Conservation (phyloP, 2,113 vertebrate species). For the Brachionichthys hirsutus region DNA sequence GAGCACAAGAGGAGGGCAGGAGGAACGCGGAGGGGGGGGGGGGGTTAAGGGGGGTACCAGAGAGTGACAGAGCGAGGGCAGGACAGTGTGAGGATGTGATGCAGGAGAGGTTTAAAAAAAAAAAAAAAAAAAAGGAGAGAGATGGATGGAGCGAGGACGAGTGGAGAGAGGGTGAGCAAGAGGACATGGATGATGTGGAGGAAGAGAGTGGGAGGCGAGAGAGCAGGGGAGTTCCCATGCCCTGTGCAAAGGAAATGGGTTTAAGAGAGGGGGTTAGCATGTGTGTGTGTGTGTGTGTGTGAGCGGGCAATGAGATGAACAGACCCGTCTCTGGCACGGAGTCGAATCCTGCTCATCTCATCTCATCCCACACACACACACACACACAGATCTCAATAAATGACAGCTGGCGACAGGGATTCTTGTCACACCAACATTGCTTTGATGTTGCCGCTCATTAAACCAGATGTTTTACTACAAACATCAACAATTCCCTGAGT, state of each 20-base stretch:
- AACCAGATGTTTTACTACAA: constrained; percentile 12
- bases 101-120: constrained; percentile 47
- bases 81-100: constrained; percentile 52
- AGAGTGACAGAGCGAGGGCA: constrained; percentile 53
- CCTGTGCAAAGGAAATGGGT: constrained; percentile 79
- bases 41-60: constrained; percentile 34
- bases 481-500: constrained; percentile 19
- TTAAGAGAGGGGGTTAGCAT: constrained; percentile 68
- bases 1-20: constrained; percentile 30
- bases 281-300: constrained; percentile 29
- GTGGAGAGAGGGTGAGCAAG: constrained; percentile 61
- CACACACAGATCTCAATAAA: constrained; percentile 16
- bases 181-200: constrained; percentile 71
- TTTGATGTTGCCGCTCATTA: constrained; percentile 49
- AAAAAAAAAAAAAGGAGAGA: constrained; percentile 24
- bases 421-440: constrained; percentile 44
- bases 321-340: constrained; percentile 71
- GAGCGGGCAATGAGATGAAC: constrained; percentile 73
- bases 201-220: constrained; percentile 67
- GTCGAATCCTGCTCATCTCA: constrained; percentile 35
- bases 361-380: constrained; percentile 40
- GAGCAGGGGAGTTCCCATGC: constrained; percentile 80
- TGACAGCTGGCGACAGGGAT: constrained; percentile 28
- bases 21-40: constrained; percentile 24
- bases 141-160: constrained; percentile 28